Evolutionary conservation across 2,888 invertebrate genomes (phyloP), one percentile per base, ranked within the genome.

Genomic region (Nomada goodeniana): DNA sequence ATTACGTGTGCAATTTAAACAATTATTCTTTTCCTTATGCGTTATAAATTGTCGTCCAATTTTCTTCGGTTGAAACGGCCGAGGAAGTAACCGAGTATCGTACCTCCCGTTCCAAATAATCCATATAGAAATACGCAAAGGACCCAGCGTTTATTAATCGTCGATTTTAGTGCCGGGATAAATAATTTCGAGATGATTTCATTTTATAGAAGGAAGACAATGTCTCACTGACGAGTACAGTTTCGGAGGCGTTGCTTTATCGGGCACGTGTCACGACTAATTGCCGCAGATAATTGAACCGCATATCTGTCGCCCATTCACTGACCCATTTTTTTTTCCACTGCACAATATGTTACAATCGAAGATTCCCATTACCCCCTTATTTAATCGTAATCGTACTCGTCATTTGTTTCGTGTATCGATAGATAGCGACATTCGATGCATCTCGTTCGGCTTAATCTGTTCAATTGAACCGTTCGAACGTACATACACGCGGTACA

Each of bases 321-420:
- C n/a, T 82, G 82, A 84, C 78, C 82, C 69, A 78, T 57, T 80
- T 76, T 57, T 80, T 76, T 47, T 47, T 47, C 47, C 55, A 42
- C 36, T 55, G 26, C 23, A 63, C 15, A 71, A 71, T 63, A 36
- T 53, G 26, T 26, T 52, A 10, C 15, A 15, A 57, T 63, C 29
- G 29, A 52, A 77, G 29, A 29, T 47, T n/a, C 9, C 15, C 55
- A 11, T 67, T 26, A 13, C 57, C 23, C 61, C 50, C 4, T 61
- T 61, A 23, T 42, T 64, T 59, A 76, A 23, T 55, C 1, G 13
- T 29, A n/a, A 23, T 47, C 10, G n/a, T 59, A 0, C 65, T 10
- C 11, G 15, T 26, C 13, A 11, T 64, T 44, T 59, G 13, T 13
- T 18, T 55, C 11, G 2, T 1, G 23, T 0, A 4, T 23, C 0